Conservation (phyloP, 2,113 vertebrate genomes). For the Gobius niger region DNA sequence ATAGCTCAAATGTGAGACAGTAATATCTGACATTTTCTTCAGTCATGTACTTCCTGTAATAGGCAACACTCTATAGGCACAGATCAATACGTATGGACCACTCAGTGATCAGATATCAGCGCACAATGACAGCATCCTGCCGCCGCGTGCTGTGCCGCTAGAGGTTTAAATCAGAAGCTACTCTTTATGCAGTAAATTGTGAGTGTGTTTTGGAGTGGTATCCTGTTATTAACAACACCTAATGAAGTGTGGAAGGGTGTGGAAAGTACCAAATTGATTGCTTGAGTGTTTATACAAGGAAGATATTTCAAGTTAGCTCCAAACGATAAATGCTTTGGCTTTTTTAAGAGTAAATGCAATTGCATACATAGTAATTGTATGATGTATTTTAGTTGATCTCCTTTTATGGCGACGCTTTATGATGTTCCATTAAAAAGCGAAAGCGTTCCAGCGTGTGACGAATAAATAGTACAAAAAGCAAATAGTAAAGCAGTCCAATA, state of each 20-base stretch:
- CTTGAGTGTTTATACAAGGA: too few relatives aligned
- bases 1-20: background rate
- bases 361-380: too few relatives aligned
- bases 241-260: too few relatives aligned
- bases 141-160: background rate
- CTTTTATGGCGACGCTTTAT: background rate
- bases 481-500: background rate
- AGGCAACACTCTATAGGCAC: background rate
- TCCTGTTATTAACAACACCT: too few relatives aligned
- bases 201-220: too few relatives aligned
- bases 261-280: too few relatives aligned
- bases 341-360: too few relatives aligned
- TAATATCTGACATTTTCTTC: constrained; percentile 9
- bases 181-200: background rate
- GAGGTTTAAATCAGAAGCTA: background rate
- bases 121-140: background rate
- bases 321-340: too few relatives aligned
- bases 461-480: background rate
- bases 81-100: background rate
- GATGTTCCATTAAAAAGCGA: background rate
- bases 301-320: too few relatives aligned
- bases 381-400: too few relatives aligned
- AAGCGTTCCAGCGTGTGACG: background rate
- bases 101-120: constrained; percentile 8
- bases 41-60: constrained; percentile 22